phyloP scores from a whole-genome alignment of 2,888 invertebrate species.

The Cryptus armator region DNA sequence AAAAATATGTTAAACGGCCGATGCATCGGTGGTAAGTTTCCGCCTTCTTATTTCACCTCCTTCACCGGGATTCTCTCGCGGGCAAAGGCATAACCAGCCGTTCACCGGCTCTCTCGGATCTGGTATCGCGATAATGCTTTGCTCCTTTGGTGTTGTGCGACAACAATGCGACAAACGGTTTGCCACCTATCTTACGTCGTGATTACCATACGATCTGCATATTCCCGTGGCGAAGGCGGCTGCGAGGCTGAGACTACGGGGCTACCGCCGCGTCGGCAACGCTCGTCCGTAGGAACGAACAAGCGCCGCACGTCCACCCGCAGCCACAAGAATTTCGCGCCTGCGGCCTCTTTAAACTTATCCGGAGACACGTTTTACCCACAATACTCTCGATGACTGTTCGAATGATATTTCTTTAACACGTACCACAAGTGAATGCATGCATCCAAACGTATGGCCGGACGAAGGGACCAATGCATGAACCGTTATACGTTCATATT shows the following conservation, averaged over 20 bases:
- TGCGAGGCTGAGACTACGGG: constrained; percentile 33
- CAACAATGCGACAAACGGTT: constrained; percentile 77
- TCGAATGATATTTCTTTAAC: constrained; percentile 22
- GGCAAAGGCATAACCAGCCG: constrained; percentile 57
- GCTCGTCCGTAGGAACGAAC: constrained; percentile 55
- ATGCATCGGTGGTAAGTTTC: constrained; percentile 59
- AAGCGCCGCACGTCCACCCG: constrained; percentile 57
- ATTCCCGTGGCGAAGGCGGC: constrained; percentile 76
- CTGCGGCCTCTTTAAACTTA: constrained; percentile 40
- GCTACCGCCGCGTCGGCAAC: constrained; percentile 28
- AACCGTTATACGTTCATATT: neutral
- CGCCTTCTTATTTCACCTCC: constrained; percentile 44
- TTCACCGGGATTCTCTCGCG: constrained; percentile 24
- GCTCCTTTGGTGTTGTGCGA: constrained; percentile 69
- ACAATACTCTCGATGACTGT: constrained; percentile 24
- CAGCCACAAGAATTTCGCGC: constrained; percentile 66
- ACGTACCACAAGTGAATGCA: neutral
- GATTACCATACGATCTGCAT: constrained; percentile 84
- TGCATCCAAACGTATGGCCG: neutral
- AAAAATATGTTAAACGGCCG: constrained; percentile 66
- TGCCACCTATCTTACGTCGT: constrained; percentile 77
- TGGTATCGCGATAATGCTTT: constrained; percentile 68
- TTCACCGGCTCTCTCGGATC: constrained; percentile 62
- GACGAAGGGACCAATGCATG: constrained; percentile 4
- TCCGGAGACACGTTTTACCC: constrained; percentile 53